phyloP scores from a whole-genome alignment of 2,113 vertebrate genomes.

The Podocnemis expansa region DNA sequence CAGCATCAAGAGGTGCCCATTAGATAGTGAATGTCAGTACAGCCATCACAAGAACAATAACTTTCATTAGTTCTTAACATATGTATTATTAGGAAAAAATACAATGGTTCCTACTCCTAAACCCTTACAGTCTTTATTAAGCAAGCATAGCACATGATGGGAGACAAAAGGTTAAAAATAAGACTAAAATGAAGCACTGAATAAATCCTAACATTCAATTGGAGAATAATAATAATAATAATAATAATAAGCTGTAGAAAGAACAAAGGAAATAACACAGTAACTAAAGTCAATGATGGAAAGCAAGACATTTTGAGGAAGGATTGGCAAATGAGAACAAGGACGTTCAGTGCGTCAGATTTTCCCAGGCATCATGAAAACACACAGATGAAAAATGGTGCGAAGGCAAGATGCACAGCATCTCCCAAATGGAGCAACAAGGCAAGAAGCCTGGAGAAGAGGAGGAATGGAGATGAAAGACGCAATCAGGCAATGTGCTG shows the following conservation, averaged over 20 bases:
- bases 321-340: background rate
- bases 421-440: background rate
- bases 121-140: background rate
- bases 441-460: background rate
- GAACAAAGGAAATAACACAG: background rate
- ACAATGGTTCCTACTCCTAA: background rate
- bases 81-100: background rate
- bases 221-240: background rate
- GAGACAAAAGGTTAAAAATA: background rate
- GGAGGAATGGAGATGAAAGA: background rate
- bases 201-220: background rate
- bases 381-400: accelerated
- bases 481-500: background rate
- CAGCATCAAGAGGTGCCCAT: too few species aligned
- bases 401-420: background rate
- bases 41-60: too few species aligned
- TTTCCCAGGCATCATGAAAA: background rate
- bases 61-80: background rate
- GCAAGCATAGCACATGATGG: background rate
- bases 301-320: background rate
- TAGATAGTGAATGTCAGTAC: too few species aligned
- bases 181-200: background rate
- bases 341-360: background rate
- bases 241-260: background rate
- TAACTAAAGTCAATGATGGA: background rate